Percentiles rank a stretch among this genome's conserved stretches.
phyloP scores from a whole-genome alignment of 2,797 vertebrate genomes.

The Pseudomugil tenellus region DNA sequence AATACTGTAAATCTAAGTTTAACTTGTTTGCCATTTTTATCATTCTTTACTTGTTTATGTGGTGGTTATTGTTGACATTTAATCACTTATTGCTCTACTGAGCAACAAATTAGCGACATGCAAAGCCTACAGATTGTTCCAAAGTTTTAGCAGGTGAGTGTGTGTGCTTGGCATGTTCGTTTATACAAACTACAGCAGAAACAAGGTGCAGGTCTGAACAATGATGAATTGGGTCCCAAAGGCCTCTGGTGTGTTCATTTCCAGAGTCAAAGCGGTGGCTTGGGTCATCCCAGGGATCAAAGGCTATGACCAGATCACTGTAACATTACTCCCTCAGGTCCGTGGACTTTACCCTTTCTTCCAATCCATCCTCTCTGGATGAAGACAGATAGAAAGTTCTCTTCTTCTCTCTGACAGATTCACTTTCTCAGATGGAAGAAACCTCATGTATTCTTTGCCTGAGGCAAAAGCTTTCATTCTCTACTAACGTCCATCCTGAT shows the following conservation, averaged over 20 bases:
- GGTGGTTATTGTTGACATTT: not conserved
- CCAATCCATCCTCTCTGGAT: slow-evolving; percentile 18
- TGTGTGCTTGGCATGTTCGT: not conserved
- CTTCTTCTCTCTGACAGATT: slow-evolving; percentile 52
- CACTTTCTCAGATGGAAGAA: slow-evolving; percentile 41
- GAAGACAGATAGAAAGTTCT: slow-evolving; percentile 55
- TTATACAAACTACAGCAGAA: slow-evolving; percentile 19
- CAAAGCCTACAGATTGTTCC: slow-evolving; percentile 20
- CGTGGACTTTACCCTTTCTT: slow-evolving; percentile 32
- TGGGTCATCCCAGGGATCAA: slow-evolving; percentile 77
- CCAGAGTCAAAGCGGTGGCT: slow-evolving; percentile 62
- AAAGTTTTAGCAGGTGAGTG: slow-evolving; percentile 9
- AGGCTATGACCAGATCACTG: slow-evolving; percentile 74
- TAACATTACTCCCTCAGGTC: slow-evolving; percentile 63
- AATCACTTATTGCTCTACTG: not conserved
- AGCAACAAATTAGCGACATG: not conserved
- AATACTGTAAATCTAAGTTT: not conserved
- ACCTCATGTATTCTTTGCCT: slow-evolving; percentile 42
- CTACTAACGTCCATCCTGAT: slow-evolving; percentile 35
- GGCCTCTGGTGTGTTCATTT: slow-evolving; percentile 77
- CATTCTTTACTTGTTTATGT: too few relatives aligned
- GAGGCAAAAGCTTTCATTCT: slow-evolving; percentile 48
- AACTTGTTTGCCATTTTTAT: too few relatives aligned
- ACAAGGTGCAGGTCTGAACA: slow-evolving; percentile 34
- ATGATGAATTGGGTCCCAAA: slow-evolving; percentile 72